Evolutionary conservation across 2,888 invertebrate genomes (phyloP), one percentile per base, ranked within the genome.

Genomic region (Notodonta dromedarius): DNA sequence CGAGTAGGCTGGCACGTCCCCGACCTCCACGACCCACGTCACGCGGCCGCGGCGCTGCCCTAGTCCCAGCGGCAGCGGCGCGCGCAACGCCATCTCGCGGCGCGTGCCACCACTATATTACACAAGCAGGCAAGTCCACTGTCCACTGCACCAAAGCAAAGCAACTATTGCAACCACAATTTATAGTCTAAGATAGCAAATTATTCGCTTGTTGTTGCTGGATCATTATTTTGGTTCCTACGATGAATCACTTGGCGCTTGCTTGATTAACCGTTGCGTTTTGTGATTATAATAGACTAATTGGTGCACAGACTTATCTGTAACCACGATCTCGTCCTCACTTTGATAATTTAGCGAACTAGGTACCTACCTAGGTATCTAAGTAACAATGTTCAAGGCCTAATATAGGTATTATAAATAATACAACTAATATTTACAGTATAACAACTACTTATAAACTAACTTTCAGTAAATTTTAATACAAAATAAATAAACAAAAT

Each of bases 1-100:
- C 6, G 82, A 81, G 65, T 86, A 81, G 9, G 86, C 82, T 35
- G 94, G 91, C 52, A 89, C 83, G 55, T 90, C 94, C 32, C 93
- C 91, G 57, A 94, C 80, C 66, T 94, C 87, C 61, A 94, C 93
- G 53, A 94, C 85, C 94, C 94, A 94, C 67, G 91, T 94, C 70
- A 94, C 85, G 74, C 35, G 35, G 35, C 35, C 35, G 35, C 86
- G 92, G 60, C 90, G 87, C 57, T 84, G 86, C 61, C 77, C 70
- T 56, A 76, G 50, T 7, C 50, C 50, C 4, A 9, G 9, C 51
- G 11, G 71, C 59, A 77, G 60, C 35, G 87, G 80, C 51, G 85
- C 84, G 46, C 77, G 81, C 53, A 84, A 80, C 64, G 89, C 82
- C 88, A 90, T 89, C 84, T 83, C 71, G 35, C 63, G 61, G 32